These are phyloP conservation scores for Marmota monax DNA, from an alignment of 2,113 vertebrate genomes.

Conservation along the genomic window DNA sequence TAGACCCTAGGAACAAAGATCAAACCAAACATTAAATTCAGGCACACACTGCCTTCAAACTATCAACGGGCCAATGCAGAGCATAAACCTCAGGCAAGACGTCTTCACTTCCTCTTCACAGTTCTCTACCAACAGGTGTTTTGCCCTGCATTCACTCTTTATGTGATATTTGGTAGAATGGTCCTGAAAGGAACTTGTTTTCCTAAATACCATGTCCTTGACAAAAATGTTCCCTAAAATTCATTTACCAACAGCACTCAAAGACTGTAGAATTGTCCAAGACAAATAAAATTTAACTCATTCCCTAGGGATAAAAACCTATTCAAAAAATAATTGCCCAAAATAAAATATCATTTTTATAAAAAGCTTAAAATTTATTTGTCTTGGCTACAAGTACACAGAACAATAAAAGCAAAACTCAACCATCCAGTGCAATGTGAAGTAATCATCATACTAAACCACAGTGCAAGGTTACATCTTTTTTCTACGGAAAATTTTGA, in stretches of 20 bases:
- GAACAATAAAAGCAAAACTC: slow-evolving; percentile 57
- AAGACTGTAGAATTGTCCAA: slow-evolving; percentile 4
- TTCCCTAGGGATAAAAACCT: slow-evolving; percentile 53
- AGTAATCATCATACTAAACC: slow-evolving; percentile 42
- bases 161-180: slow-evolving; percentile 1
- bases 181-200: slow-evolving; percentile 59
- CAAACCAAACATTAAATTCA: slow-evolving; percentile 67
- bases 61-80: background rate
- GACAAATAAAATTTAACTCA: slow-evolving; percentile 46
- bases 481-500: slow-evolving; percentile 19
- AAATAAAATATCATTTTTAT: slow-evolving; percentile 61
- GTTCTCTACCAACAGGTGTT: slow-evolving; percentile 49
- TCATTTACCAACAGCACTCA: slow-evolving; percentile 27
- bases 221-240: slow-evolving; percentile 47
- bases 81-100: background rate
- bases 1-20: slow-evolving; percentile 45
- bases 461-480: background rate
- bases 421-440: slow-evolving; percentile 38
- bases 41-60: background rate
- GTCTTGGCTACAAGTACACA: slow-evolving; percentile 19
- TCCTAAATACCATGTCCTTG: background rate
- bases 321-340: slow-evolving; percentile 22
- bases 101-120: background rate
- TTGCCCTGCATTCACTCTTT: slow-evolving; percentile 27
- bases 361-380: slow-evolving; percentile 62